A percentile compares a stretch with the other conserved stretches of the same genome.
Conservation (phyloP, 1,140 invertebrate species). For the Eriocheir sinensis region DNA sequence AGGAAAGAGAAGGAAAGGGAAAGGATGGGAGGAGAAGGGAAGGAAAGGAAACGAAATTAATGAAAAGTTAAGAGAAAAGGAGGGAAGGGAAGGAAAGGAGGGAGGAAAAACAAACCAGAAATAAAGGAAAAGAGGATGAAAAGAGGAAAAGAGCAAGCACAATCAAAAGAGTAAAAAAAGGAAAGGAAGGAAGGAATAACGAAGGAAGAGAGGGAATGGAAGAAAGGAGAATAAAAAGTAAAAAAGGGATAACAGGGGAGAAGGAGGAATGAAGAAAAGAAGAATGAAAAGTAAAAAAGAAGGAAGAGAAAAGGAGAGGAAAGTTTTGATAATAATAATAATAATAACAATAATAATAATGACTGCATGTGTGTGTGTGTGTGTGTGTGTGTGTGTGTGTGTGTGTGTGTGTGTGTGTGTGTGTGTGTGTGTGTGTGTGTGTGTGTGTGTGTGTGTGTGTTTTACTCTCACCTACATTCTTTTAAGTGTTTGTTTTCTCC, state of each 20-base stretch:
- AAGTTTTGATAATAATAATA: too few relatives aligned
- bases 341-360: not conserved
- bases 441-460: not conserved
- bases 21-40: too few relatives aligned
- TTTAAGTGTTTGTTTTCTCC: not conserved
- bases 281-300: not conserved
- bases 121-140: too few relatives aligned
- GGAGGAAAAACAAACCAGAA: not conserved
- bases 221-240: not conserved
- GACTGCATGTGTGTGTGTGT: not conserved
- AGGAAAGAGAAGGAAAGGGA: too few relatives aligned
- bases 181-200: not conserved
- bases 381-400: slow-evolving; percentile 16
- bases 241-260: not conserved
- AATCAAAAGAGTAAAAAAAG: too few relatives aligned
- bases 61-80: too few relatives aligned
- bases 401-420: slow-evolving; percentile 22
- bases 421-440: slow-evolving; percentile 12
- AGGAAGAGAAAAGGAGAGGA: not conserved
- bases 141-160: not conserved
- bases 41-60: too few relatives aligned
- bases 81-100: not conserved
- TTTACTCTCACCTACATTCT: not conserved
- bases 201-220: not conserved
- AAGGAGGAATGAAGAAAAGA: not conserved